Percentiles rank a stretch among this genome's conserved stretches.
Evolutionary conservation across 2,113 vertebrate genomes (phyloP).

Genomic region (Cyprinodon tularosa): DNA sequence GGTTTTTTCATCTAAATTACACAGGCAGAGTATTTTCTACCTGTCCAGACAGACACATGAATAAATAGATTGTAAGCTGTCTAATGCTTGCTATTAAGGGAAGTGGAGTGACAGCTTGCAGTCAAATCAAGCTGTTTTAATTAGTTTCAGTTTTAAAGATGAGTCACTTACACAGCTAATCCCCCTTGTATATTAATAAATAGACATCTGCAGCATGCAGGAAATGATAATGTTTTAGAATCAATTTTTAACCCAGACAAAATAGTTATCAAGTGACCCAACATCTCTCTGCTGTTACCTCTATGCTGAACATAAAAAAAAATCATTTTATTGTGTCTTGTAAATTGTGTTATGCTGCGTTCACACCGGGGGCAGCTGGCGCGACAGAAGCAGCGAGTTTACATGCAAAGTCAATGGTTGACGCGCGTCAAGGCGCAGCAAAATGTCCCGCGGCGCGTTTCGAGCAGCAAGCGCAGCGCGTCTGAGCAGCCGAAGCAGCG

Average conservation of each 20-base stretch:
- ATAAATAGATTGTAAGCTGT: conserved; percentile 43
- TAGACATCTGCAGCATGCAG: conserved; percentile 23
- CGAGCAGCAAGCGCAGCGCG: too few relatives aligned
- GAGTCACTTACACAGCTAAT: conserved; percentile 51
- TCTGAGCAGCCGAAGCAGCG: too few relatives aligned
- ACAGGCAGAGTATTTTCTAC: conserved; percentile 21
- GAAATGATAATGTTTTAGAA: conserved; percentile 21
- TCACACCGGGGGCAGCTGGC: too few relatives aligned
- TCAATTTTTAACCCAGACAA: conserved; percentile 5
- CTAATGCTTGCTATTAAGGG: conserved; percentile 47
- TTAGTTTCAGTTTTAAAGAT: conserved; percentile 42
- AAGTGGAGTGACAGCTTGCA: conserved; percentile 34
- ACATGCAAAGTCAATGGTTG: too few relatives aligned
- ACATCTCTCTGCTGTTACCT: conserved; percentile 1
- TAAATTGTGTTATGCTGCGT: too few relatives aligned
- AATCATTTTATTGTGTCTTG: neutral
- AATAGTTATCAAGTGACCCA: conserved; percentile 2
- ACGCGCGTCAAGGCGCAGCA: too few relatives aligned
- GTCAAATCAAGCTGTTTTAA: conserved; percentile 51
- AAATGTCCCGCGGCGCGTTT: too few relatives aligned
- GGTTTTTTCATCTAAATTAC: conserved; percentile 17
- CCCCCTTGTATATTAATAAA: conserved; percentile 39
- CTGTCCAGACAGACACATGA: conserved; percentile 20
- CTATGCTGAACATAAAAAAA: neutral
- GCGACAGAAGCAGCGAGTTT: too few relatives aligned